These are phyloP conservation scores for Oxygymnocypris stewartii DNA, from an alignment of 2,113 vertebrate species.

Conservation along the genomic window DNA sequence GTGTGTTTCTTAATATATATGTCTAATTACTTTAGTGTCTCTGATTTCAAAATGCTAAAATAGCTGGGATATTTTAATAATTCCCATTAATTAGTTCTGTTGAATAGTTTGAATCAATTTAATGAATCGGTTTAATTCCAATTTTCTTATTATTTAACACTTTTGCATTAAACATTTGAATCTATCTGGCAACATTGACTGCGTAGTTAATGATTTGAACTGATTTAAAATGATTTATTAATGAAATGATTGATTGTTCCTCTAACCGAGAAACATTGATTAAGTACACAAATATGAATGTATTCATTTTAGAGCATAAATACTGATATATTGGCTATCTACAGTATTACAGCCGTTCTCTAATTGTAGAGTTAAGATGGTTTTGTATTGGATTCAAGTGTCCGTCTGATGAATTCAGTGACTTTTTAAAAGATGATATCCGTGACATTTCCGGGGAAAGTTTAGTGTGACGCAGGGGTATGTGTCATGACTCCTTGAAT, in stretches of 20 bases:
- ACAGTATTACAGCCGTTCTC: neutral
- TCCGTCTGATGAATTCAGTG: neutral
- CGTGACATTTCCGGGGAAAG: slow-evolving; percentile 1
- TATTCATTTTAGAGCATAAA: too few relatives aligned
- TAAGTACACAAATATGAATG: neutral
- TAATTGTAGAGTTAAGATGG: neutral
- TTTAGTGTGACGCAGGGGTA: neutral
- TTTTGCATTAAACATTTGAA: neutral
- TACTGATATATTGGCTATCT: too few relatives aligned
- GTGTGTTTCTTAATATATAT: too few relatives aligned
- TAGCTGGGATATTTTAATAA: neutral
- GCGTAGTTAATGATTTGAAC: neutral
- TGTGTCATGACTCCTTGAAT: neutral
- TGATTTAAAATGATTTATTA: too few relatives aligned
- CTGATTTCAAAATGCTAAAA: neutral
- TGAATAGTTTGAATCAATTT: neutral
- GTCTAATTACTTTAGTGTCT: neutral
- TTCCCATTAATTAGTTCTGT: neutral
- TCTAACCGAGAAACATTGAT: neutral
- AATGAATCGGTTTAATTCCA: neutral
- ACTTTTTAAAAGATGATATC: slow-evolving; percentile 13
- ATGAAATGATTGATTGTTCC: neutral
- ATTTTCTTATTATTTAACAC: neutral
- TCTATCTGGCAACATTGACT: neutral
- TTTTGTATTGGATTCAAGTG: neutral